Evolutionary conservation across 2,113 vertebrate genomes (phyloP).

Genomic region (Etheostoma cragini): DNA sequence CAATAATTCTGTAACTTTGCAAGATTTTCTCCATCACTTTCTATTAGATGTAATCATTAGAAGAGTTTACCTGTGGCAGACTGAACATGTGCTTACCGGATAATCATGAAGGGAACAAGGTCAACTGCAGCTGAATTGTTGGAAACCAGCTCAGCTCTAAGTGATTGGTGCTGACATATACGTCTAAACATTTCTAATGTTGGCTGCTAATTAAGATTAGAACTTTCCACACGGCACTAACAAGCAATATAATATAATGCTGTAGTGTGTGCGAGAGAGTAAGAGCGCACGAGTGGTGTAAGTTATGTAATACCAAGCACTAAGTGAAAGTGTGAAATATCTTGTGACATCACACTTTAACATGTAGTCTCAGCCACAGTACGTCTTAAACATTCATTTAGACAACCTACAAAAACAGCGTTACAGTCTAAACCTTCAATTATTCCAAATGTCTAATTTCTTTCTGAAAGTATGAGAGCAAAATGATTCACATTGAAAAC

Average conservation of each 20-base stretch:
- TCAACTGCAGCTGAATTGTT: slow-evolving; percentile 44
- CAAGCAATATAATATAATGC: slow-evolving; percentile 37
- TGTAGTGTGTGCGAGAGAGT: slow-evolving; percentile 1
- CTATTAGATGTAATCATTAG: slow-evolving; percentile 1
- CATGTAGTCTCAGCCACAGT: background rate
- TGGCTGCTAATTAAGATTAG: slow-evolving; percentile 70
- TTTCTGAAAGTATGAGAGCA: background rate
- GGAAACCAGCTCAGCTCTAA: slow-evolving; percentile 32
- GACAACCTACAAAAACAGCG: background rate
- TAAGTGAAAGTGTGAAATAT: slow-evolving; percentile 42
- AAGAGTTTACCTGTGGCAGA: slow-evolving; percentile 47
- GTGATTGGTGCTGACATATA: slow-evolving; percentile 66
- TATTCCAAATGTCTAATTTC: background rate
- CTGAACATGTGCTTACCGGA: slow-evolving; percentile 47
- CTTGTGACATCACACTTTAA: slow-evolving; percentile 38
- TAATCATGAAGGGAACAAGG: slow-evolving; percentile 43
- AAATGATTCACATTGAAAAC: background rate
- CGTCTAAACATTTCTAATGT: slow-evolving; percentile 70
- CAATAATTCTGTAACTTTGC: background rate
- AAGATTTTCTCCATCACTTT: background rate
- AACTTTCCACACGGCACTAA: slow-evolving; percentile 51
- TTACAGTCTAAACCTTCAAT: background rate
- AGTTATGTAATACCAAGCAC: slow-evolving; percentile 9
- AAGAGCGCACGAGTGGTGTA: slow-evolving; percentile 10
- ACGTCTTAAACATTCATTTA: slow-evolving; percentile 1